Conservation (phyloP, 2,888 invertebrate species). For the Oxyteleia sp. region DNA sequence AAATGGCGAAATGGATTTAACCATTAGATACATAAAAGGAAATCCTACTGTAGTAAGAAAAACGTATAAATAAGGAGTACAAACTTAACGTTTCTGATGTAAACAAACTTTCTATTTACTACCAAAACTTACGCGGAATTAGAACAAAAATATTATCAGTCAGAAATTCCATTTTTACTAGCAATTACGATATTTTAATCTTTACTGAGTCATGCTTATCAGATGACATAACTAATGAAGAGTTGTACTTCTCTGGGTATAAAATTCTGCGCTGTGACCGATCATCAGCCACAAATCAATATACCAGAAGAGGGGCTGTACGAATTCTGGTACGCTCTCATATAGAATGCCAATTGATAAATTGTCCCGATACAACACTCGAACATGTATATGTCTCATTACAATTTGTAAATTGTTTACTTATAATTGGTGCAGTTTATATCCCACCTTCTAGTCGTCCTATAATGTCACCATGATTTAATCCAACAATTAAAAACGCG, state of each 20-base stretch:
- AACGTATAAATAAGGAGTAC: background rate
- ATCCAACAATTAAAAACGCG: background rate
- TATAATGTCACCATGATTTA: constrained; percentile 8
- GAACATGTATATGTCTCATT: background rate
- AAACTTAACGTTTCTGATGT: background rate
- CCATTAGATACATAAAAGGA: background rate
- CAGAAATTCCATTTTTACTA: background rate
- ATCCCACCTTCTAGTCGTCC: background rate
- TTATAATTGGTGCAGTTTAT: background rate
- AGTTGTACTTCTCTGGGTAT: background rate
- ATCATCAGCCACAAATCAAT: background rate
- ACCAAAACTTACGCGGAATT: background rate
- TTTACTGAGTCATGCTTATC: background rate
- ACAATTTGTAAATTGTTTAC: background rate
- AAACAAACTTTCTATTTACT: background rate
- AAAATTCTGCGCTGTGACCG: background rate
- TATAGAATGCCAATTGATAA: background rate
- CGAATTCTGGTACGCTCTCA: background rate
- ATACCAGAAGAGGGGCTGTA: background rate
- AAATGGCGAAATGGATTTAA: background rate
- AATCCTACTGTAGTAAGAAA: background rate
- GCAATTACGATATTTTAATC: background rate
- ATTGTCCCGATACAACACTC: background rate
- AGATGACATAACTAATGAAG: background rate
- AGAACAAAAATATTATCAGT: background rate